Conservation (phyloP, 2,888 invertebrate species). For the Odiellus spinosus region DNA sequence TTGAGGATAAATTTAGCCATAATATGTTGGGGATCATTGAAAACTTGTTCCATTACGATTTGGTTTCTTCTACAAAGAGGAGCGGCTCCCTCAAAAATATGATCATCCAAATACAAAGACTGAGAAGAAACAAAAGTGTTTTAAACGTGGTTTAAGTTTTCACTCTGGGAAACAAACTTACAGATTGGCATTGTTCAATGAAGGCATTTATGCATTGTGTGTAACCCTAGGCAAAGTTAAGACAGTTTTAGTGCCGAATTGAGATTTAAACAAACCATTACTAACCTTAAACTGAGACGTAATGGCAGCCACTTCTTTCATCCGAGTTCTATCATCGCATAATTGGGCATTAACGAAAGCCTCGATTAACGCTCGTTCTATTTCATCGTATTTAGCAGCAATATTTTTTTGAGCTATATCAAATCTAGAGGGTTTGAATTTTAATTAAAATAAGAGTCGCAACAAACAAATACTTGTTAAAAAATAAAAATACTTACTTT, state of each 20-base stretch:
- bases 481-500: conserved; percentile 37
- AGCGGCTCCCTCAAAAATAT: conserved; percentile 76
- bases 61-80: conserved; percentile 73
- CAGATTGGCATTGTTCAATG: conserved; percentile 89
- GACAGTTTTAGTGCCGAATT: not conserved
- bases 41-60: conserved; percentile 56
- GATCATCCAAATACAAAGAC: conserved; percentile 69
- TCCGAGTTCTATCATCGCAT: conserved; percentile 62
- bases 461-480: conserved; percentile 22
- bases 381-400: conserved; percentile 72
- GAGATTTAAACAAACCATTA: not conserved
- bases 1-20: conserved; percentile 96
- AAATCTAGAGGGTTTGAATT: conserved; percentile 37
- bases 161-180: conserved; percentile 28
- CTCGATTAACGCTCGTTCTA: conserved; percentile 74
- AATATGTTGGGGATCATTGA: conserved; percentile 86
- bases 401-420: conserved; percentile 70
- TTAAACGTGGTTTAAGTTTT: not conserved
- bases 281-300: conserved; percentile 72
- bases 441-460: conserved; percentile 9
- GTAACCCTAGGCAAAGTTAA: conserved; percentile 45
- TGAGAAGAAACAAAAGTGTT: conserved; percentile 32
- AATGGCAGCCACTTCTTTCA: conserved; percentile 83
- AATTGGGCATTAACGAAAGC: conserved; percentile 84
- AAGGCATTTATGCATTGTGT: conserved; percentile 91